Evolutionary conservation across 2,797 vertebrate genomes (phyloP), one percentile per base, ranked within the genome.

Genomic region (Megalops cyprinoides): DNA sequence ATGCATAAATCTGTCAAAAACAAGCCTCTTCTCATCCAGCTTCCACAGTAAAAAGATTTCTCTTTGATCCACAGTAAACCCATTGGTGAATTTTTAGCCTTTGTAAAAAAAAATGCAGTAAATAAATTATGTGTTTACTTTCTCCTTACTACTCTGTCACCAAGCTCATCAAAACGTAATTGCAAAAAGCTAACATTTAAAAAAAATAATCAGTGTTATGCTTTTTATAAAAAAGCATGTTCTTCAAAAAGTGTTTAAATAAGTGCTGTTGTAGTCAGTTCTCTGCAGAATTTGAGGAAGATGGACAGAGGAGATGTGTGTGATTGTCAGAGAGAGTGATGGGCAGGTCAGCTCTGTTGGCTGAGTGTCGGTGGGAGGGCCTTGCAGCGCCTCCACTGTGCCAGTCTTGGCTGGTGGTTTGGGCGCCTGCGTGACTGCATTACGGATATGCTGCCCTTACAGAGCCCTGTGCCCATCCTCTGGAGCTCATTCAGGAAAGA

Each of bases 391-490:
- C 0, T 39, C 20, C 20, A 5, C 39, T 44, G 25, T 4, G 37
- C 18, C 39, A 81, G 83, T 87, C 84, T 79, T 51, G 85, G 58
- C 74, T 39, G 81, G 84, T 91, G 90, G 94, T 94, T 93, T 92
- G 93, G 87, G 86, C 89, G 85, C 82, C 71, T 31, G 82, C 84
- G 86, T 91, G 92, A 91, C 82, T 78, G 88, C 86, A 93, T 93
- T 91, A 94, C 78, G 85, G 93, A 90, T 80, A 82, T 77, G 74
- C 86, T 90, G 84, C 84, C 90, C n/a, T n/a, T n/a, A n/a, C n/a
- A 89, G 83, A 87, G 86, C 87, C 90, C 90, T 90, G 91, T 93
- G 90, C 77, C 88, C 88, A 86, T 93, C 93, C 89, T 92, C 81
- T 90, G 89, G 89, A 88, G 87, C 90, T 89, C 90, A 92, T 88